These are phyloP conservation scores for Tragelaphus scriptus DNA, from an alignment of 2,113 vertebrate species.

Conservation along the genomic window DNA sequence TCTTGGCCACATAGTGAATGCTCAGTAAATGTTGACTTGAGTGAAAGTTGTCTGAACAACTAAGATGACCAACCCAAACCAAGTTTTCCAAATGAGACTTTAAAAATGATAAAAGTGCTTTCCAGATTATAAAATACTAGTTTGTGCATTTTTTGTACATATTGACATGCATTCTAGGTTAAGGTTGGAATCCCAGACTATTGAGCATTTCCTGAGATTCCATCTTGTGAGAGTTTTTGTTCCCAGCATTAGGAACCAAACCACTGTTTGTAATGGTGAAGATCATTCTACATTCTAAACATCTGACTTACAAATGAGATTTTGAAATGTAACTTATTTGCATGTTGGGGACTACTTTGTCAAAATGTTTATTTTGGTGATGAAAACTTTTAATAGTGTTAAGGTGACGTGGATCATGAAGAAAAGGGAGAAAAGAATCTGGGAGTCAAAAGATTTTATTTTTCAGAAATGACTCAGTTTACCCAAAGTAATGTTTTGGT, in stretches of 20 bases:
- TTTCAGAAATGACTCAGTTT: background rate
- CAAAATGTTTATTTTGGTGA: slow-evolving; percentile 3
- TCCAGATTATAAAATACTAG: background rate
- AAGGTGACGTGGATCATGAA: background rate
- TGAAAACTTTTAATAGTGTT: background rate
- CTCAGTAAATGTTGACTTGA: background rate
- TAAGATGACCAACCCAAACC: background rate
- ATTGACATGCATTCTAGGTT: background rate
- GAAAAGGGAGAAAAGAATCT: background rate
- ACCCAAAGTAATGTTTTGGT: background rate
- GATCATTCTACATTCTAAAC: background rate
- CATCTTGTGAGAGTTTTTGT: slow-evolving; percentile 6
- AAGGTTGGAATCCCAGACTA: background rate
- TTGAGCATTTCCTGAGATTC: background rate
- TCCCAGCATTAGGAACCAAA: background rate
- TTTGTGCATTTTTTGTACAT: background rate
- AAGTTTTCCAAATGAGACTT: background rate
- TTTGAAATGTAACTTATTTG: background rate
- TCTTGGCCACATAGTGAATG: background rate
- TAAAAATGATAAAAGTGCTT: slow-evolving; percentile 1
- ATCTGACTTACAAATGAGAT: background rate
- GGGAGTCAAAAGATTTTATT: background rate
- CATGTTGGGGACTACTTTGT: background rate
- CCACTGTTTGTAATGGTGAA: background rate
- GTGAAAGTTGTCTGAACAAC: background rate